Conservation (phyloP, 2,113 vertebrate species). For the Delphinus delphis region DNA sequence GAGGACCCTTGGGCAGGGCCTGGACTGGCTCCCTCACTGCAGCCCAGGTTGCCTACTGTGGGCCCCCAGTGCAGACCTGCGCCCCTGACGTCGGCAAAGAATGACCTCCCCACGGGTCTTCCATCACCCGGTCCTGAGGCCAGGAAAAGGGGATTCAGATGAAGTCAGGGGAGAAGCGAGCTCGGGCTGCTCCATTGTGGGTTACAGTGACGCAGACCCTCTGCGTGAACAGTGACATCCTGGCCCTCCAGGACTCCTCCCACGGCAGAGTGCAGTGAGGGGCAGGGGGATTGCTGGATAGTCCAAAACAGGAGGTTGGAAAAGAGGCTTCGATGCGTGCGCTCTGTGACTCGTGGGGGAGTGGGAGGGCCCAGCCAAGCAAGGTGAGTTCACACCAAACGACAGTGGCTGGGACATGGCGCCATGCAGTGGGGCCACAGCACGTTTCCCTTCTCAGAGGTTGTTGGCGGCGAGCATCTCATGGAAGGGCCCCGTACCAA, state of each 20-base stretch:
- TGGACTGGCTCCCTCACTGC: fast-evolving
- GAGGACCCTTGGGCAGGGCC: background rate
- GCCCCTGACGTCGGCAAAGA: background rate
- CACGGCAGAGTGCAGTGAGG: fast-evolving
- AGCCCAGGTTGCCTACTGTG: background rate
- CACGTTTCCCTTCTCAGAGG: fast-evolving
- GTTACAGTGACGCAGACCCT: background rate
- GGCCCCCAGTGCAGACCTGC: background rate
- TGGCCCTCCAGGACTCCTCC: background rate
- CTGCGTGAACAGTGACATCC: fast-evolving
- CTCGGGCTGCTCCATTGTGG: fast-evolving
- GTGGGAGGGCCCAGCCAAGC: background rate
- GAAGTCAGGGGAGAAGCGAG: fast-evolving
- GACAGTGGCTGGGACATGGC: background rate
- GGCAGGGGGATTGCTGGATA: too few species aligned
- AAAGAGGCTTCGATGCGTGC: fast-evolving
- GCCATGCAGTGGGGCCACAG: background rate
- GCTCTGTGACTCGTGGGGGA: background rate
- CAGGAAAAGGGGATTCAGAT: background rate
- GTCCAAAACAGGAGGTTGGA: background rate
- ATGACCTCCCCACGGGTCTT: fast-evolving
- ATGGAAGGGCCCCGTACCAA: background rate
- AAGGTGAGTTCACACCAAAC: background rate
- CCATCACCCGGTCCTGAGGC: background rate
- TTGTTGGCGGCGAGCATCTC: fast-evolving